Conservation (phyloP, 2,888 invertebrate genomes). For the Drosophila affinis region DNA sequence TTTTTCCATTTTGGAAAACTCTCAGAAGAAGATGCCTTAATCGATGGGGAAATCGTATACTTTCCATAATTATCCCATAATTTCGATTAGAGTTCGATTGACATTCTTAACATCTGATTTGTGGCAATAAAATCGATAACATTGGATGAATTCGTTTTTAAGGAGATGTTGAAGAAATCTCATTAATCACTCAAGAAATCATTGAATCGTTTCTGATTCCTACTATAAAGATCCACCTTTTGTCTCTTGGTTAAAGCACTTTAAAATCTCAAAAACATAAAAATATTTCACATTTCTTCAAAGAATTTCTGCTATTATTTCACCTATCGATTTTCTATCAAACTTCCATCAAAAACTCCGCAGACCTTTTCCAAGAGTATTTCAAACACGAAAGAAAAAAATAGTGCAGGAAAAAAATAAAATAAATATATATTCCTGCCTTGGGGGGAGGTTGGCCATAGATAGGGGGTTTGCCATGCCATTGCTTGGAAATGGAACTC, state of each 20-base stretch:
- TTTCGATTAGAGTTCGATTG: neutral
- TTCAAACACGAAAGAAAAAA: constrained; percentile 15
- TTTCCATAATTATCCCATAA: neutral
- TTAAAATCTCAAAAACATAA: no score
- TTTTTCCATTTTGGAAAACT: neutral
- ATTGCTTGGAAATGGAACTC: constrained; percentile 41
- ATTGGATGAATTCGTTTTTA: no score
- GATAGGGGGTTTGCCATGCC: constrained; percentile 73
- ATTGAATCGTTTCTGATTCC: no score
- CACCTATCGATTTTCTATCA: neutral
- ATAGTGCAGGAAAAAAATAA: constrained; percentile 37
- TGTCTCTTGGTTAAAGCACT: no score
- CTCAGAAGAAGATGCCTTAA: no score
- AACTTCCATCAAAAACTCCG: neutral
- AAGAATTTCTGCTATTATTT: no score
- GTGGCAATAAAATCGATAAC: no score
- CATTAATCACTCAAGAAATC: no score
- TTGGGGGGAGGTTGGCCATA: constrained; percentile 49
- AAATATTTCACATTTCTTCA: no score
- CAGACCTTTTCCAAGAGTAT: constrained; percentile 6
- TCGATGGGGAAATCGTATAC: neutral
- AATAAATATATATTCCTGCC: constrained; percentile 56
- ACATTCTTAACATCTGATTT: no score
- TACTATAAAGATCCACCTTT: no score
- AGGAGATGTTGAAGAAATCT: no score